A percentile compares a stretch with the other conserved stretches of the same genome.
These are phyloP conservation scores for Progne subis DNA, from an alignment of 2,113 vertebrate species.

Conservation along the genomic window DNA sequence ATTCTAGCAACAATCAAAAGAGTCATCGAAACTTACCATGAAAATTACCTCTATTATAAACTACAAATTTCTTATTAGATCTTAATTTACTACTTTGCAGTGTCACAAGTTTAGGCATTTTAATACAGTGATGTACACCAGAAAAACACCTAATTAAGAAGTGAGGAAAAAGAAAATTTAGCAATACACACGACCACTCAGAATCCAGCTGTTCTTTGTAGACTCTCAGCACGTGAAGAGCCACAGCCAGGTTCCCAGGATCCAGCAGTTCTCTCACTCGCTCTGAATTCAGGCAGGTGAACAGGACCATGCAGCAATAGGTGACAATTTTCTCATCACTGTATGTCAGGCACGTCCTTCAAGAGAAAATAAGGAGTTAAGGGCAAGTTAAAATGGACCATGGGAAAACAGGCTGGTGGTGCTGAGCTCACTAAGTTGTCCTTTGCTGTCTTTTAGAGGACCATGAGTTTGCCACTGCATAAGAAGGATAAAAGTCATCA, in stretches of 20 bases:
- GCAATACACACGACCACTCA: conserved; percentile 89
- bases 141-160: background rate
- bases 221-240: conserved; percentile 79
- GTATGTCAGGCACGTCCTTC: conserved; percentile 78
- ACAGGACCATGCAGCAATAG: conserved; percentile 89
- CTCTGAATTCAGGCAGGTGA: conserved; percentile 84
- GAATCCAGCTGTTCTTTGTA: conserved; percentile 82
- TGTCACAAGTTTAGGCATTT: background rate
- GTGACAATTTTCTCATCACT: conserved; percentile 82
- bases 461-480: rapidly evolving
- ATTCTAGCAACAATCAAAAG: background rate
- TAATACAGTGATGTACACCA: background rate
- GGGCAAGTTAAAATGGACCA: background rate
- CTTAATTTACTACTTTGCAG: background rate
- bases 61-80: background rate
- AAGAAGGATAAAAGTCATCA: background rate
- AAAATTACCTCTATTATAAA: background rate
- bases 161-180: rapidly evolving
- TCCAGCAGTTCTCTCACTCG: conserved; percentile 80
- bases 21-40: background rate
- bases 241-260: conserved; percentile 75
- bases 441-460: background rate
- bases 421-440: background rate
- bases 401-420: background rate
- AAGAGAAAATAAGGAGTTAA: background rate